These are phyloP conservation scores for Zosterops pallidus DNA, from an alignment of 2,113 vertebrate genomes.

Conservation along the genomic window DNA sequence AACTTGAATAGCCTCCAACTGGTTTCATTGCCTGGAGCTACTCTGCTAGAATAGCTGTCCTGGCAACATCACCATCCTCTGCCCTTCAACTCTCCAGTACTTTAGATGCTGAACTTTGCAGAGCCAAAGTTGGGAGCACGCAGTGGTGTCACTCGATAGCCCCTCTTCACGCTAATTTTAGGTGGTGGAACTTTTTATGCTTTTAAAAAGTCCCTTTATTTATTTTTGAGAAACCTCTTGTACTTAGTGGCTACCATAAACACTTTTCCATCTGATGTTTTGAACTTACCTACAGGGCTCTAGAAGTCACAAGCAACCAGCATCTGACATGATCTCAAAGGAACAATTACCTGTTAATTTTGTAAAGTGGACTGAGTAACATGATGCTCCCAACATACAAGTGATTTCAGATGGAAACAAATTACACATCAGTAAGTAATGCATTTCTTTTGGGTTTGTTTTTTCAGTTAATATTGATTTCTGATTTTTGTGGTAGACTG, in stretches of 20 bases:
- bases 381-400: background rate
- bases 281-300: slow-evolving; percentile 9
- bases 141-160: background rate
- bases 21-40: background rate
- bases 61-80: slow-evolving; percentile 24
- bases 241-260: background rate
- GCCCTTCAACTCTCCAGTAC: slow-evolving; percentile 9
- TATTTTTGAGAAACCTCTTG: background rate
- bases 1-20: slow-evolving; percentile 23
- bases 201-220: background rate
- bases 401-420: slow-evolving; percentile 45
- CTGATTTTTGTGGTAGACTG: background rate
- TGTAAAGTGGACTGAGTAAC: background rate
- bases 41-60: slow-evolving; percentile 5
- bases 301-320: background rate
- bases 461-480: background rate
- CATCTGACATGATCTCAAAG: background rate
- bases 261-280: background rate
- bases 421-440: slow-evolving; percentile 38
- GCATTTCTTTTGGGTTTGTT: background rate
- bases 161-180: slow-evolving; percentile 16
- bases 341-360: background rate
- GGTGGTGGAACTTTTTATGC: background rate
- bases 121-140: background rate
- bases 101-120: background rate